These are phyloP conservation scores for Pecten maximus DNA, from an alignment of 2,888 invertebrate genomes.

Conservation along the genomic window DNA sequence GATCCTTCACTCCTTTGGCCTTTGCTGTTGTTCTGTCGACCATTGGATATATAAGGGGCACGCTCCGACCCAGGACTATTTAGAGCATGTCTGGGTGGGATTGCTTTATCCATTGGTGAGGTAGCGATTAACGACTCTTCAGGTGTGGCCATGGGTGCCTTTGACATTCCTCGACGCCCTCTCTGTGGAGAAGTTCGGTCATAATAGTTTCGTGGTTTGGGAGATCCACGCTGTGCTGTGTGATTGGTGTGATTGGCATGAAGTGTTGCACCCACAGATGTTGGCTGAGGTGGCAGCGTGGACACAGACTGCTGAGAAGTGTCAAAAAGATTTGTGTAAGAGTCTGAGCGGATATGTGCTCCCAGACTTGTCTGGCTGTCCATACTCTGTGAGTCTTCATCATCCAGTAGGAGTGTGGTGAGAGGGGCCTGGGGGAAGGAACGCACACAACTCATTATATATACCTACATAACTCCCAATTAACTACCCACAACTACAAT, in stretches of 20 bases:
- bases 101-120: slow-evolving; percentile 57
- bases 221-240: slow-evolving; percentile 50
- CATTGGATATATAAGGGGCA: slow-evolving; percentile 46
- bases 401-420: slow-evolving; percentile 61
- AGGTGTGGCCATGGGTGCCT: slow-evolving; percentile 68
- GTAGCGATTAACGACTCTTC: slow-evolving; percentile 63
- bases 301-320: slow-evolving; percentile 60
- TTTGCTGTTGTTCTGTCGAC: not conserved
- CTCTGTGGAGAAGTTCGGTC: slow-evolving; percentile 54
- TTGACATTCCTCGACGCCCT: slow-evolving; percentile 55
- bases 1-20: slow-evolving; percentile 7
- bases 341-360: slow-evolving; percentile 71
- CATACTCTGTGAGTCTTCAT: slow-evolving; percentile 62
- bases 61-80: slow-evolving; percentile 69
- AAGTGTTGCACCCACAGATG: slow-evolving; percentile 64
- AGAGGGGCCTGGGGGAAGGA: slow-evolving; percentile 56
- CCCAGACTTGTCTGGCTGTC: slow-evolving; percentile 62
- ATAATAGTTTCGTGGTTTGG: slow-evolving; percentile 47
- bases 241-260: slow-evolving; percentile 52
- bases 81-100: slow-evolving; percentile 57
- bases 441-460: not conserved
- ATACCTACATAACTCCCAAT: not conserved
- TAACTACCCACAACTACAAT: not conserved
- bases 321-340: slow-evolving; percentile 79
- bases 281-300: slow-evolving; percentile 49